phyloP scores from a whole-genome alignment of 1,140 invertebrate genomes.

The Aphaenogaster floridana region DNA sequence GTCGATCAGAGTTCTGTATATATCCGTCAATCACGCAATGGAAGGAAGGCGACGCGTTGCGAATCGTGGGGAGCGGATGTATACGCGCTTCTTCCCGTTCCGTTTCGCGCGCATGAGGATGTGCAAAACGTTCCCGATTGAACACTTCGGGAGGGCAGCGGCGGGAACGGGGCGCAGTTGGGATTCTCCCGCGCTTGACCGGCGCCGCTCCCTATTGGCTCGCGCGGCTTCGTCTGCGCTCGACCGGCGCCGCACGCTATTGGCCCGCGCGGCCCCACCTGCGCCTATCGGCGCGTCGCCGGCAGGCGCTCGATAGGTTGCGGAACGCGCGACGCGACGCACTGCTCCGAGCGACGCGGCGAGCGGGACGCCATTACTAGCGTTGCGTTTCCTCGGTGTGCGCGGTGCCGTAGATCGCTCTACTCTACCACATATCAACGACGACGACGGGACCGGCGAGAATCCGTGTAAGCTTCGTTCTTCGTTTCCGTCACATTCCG shows the following conservation, averaged over 20 bases:
- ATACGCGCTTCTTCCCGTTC: background rate
- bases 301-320: conserved; percentile 35
- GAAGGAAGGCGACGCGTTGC: background rate
- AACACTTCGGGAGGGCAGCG: background rate
- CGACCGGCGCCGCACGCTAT: background rate
- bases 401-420: background rate
- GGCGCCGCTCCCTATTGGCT: background rate
- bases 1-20: background rate
- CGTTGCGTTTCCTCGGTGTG: conserved; percentile 53
- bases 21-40: background rate
- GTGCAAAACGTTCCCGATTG: background rate
- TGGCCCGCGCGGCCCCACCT: background rate
- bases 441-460: background rate
- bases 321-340: conserved; percentile 30
- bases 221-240: background rate
- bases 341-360: conserved; percentile 55
- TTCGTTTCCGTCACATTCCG: background rate
- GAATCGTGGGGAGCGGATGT: background rate
- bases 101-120: background rate
- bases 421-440: too few species aligned
- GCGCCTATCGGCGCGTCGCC: background rate
- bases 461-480: background rate
- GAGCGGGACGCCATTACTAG: conserved; percentile 69
- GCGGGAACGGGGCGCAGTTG: background rate
- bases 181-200: conserved; percentile 39